phyloP scores from a whole-genome alignment of 1,140 invertebrate genomes.

The Leptonema lineaticorne region DNA sequence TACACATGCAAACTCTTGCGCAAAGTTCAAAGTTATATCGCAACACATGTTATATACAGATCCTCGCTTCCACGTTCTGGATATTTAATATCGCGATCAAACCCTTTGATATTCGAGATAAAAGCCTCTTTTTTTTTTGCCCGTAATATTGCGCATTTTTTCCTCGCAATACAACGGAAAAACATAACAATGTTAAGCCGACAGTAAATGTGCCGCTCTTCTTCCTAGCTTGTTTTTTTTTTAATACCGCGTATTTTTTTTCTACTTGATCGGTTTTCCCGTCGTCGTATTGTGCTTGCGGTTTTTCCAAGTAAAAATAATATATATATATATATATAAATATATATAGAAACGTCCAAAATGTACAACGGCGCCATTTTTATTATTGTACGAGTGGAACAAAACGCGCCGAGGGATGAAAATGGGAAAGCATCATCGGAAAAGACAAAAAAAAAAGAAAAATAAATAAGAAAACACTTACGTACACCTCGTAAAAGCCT shows the following conservation, averaged over 20 bases:
- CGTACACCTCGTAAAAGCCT: too few species aligned
- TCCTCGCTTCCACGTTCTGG: not conserved
- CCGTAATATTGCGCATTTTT: not conserved
- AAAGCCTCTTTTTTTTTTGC: not conserved
- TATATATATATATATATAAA: too few species aligned
- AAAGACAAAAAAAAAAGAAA: too few species aligned
- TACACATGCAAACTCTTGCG: not conserved
- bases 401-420: too few species aligned
- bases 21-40: not conserved
- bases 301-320: too few species aligned
- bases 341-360: too few species aligned
- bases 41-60: not conserved
- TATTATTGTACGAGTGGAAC: too few species aligned
- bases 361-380: too few species aligned
- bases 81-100: constrained; percentile 8
- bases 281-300: not conserved
- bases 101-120: constrained; percentile 9
- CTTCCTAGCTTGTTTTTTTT: not conserved
- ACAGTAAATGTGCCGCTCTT: constrained; percentile 2
- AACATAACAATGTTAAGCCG: constrained; percentile 22
- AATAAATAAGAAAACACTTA: too few species aligned
- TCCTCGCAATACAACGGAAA: not conserved
- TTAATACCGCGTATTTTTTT: too few species aligned
- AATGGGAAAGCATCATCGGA: too few species aligned
- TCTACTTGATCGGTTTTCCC: constrained; percentile 2